Evolutionary conservation across 2,113 vertebrate genomes (phyloP).

Genomic region (Etia nguti): DNA sequence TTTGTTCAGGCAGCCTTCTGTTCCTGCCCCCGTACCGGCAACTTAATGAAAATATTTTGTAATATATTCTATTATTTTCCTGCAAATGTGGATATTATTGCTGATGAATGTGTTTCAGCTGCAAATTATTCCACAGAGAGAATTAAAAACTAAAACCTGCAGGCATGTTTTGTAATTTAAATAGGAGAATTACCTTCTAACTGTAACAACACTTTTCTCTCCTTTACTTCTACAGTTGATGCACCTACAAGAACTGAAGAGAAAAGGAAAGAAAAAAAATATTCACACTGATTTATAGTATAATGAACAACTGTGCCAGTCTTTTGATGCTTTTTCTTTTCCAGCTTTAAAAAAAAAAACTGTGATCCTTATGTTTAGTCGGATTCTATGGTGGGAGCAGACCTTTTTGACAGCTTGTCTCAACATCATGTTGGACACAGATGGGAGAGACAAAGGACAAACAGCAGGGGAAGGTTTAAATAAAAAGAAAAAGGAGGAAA

Average conservation of each 20-base stretch:
- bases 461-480: neutral
- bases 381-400: neutral
- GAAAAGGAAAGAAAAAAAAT: neutral
- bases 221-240: neutral
- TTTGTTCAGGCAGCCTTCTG: neutral
- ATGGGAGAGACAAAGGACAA: conserved; percentile 22
- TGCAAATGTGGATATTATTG: neutral
- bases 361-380: neutral
- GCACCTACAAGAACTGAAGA: neutral
- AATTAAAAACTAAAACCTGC: neutral
- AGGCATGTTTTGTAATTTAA: conserved; percentile 11
- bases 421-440: conserved; percentile 26
- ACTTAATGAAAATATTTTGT: neutral
- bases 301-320: neutral
- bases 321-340: neutral
- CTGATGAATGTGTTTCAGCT: conserved; percentile 3
- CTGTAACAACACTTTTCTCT: neutral
- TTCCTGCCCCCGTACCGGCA: neutral
- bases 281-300: neutral
- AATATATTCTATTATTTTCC: neutral
- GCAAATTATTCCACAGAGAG: neutral
- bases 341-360: neutral
- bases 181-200: neutral
- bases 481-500: neutral
- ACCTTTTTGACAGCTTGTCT: conserved; percentile 42